Percentiles rank a stretch among this genome's conserved stretches.
These are phyloP conservation scores for Enteromius treurensis DNA, from an alignment of 2,797 vertebrate species.

Conservation along the genomic window DNA sequence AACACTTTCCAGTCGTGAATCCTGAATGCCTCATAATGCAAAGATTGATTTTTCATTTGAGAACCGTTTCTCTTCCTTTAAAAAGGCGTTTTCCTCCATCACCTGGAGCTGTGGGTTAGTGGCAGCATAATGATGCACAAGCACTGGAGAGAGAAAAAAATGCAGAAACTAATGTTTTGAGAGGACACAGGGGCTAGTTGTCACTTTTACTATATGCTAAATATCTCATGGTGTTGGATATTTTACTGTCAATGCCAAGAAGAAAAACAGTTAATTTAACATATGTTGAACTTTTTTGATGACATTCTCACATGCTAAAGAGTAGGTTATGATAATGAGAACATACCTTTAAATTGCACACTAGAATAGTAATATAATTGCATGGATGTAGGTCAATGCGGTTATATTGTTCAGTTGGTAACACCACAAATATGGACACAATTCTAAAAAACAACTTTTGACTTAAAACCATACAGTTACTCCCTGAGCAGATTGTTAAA, in stretches of 20 bases:
- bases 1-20: constrained; percentile 37
- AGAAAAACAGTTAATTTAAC: background rate
- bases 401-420: background rate
- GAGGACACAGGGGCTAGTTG: background rate
- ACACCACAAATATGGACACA: background rate
- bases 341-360: background rate
- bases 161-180: background rate
- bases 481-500: background rate
- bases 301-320: background rate
- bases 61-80: constrained; percentile 41
- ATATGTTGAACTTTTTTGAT: background rate
- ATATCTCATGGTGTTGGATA: background rate
- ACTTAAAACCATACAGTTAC: background rate
- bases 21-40: constrained; percentile 46
- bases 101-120: background rate
- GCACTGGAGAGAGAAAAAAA: background rate
- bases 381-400: background rate
- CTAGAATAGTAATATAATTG: background rate
- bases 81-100: constrained; percentile 8
- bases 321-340: background rate
- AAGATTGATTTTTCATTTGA: constrained; percentile 52
- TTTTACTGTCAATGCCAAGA: background rate
- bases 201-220: no score
- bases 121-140: background rate
- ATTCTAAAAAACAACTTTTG: background rate